Base-by-base conservation (phyloP, 2,113 vertebrate species). In the Micromys minutus region DNA sequence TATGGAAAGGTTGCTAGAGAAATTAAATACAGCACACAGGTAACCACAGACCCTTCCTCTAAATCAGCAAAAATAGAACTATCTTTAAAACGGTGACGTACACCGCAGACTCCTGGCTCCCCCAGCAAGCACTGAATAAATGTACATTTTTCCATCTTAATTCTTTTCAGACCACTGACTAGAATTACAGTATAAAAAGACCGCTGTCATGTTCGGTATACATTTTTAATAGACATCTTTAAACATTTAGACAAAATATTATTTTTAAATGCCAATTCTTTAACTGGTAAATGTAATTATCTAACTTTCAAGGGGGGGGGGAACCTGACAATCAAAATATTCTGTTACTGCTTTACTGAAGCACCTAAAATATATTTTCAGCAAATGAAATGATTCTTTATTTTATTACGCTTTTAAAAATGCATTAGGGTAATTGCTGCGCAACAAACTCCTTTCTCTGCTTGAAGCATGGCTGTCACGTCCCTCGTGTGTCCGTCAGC, bases 371-470 rank as follows among this genome's bases (percentile, higher is more conserved):
- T 99, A 99, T 98, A 98, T 99, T 99, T 98, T 98, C 98, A 98
- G 98, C 98, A 98, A 98, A 98, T 98, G 98, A 99, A 99, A 98
- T 98, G 98, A 98, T 98, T 98, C 98, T 98, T 98, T 98, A 99
- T 98, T 98, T 98, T 98, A 67, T 42, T 74, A 98, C 97, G 99
- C 99, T 99, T 99, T 99, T 99, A 99, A 99, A 98, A 99, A 99
- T 99, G 99, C 99, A 99, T 99, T 99, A 99, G 99, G 98, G 98
- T 99, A 99, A 99, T 99, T 99, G 99, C 99, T 98, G 98, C 98
- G 98, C 96, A 98, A 98, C 98, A 99, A 99, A 99, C 99, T 98
- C 99, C 99, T 98, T 99, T 99, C 98, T 99, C 99, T 97, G 98
- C 98, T 98, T 99, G 98, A 76, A 99, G 99, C 96, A 24, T 98